Evolutionary conservation across 2,113 vertebrate genomes (phyloP), one percentile per base, ranked within the genome.

Genomic region (Cygnus atratus): DNA sequence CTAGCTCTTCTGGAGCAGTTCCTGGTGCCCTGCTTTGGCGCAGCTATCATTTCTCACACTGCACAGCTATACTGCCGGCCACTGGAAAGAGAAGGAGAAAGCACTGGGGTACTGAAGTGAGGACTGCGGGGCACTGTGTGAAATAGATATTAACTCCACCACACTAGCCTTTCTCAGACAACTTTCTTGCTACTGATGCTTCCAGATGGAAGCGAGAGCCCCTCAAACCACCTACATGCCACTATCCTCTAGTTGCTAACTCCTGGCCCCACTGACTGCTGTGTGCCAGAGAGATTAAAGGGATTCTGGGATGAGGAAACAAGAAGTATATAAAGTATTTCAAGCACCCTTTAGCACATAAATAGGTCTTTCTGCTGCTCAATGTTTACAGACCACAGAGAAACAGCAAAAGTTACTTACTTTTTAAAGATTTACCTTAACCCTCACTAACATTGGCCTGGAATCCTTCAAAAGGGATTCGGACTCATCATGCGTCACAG

Each of bases 401-500:
- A 89, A 31, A 88, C 57, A 87, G 82, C 62, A 88, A 13, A 92
- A 87, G 33, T 62, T 2, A 71, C 37, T 58, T 67, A 66, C 11
- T 65, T 48, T 48, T 48, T 48, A 48, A 88, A 91, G 63, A 87
- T 87, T 91, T 85, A 91, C 79, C 90, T 80, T 65, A 84, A 65
- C 39, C 63, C 41, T 91, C 58, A 37, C 78, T 86, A 76, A 72
- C 33, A 63, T 8, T 33, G 70, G 26, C 78, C 91, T 96, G 90
- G 75, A 84, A 91, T 88, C 73, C 74, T 87, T 96, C 91, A 93
- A 81, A 67, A 84, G 66, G 66, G 84, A 94, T 91, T 90, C 58
- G 68, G 71, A 7, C 66, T 85, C 6, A 1, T n/a, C 24, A 17
- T 87, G 92, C 94, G 39, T 79, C 86, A 94, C 1, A 2, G 88